A percentile compares a stretch with the other conserved stretches of the same genome.
Conservation (phyloP, 1,140 invertebrate genomes). For the Lordiphosa mommai region DNA sequence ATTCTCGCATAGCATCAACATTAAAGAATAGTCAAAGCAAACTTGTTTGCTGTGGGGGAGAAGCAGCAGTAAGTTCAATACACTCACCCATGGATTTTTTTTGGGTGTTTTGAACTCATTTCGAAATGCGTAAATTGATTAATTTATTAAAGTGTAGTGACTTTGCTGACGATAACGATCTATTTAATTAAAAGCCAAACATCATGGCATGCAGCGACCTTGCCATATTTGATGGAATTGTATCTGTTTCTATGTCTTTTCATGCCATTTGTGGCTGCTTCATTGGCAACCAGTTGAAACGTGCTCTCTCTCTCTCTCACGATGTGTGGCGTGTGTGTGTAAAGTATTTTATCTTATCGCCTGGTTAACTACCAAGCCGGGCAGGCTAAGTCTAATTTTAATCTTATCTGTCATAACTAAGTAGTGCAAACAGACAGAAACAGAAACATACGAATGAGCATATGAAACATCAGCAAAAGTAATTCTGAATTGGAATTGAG, state of each 20-base stretch:
- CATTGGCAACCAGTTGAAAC: constrained; percentile 57
- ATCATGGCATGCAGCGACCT: constrained; percentile 52
- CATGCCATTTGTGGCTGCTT: constrained; percentile 35
- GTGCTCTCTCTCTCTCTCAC: background rate
- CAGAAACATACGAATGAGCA: constrained; percentile 34
- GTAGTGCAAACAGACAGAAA: constrained; percentile 61
- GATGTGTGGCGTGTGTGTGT: constrained; percentile 1
- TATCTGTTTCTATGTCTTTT: constrained; percentile 28
- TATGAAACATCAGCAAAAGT: constrained; percentile 34
- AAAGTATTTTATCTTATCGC: constrained; percentile 60
- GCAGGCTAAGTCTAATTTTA: constrained; percentile 65
- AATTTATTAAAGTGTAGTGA: constrained; percentile 40
- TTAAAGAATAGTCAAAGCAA: constrained; percentile 67
- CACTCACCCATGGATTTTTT: constrained; percentile 32
- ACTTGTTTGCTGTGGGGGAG: constrained; percentile 52
- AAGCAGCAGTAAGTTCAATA: constrained; percentile 55
- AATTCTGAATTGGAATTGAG: constrained; percentile 15
- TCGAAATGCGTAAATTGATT: constrained; percentile 60
- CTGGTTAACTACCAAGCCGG: constrained; percentile 21
- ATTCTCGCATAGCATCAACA: constrained; percentile 37
- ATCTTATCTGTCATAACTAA: constrained; percentile 74
- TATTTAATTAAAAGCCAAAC: constrained; percentile 65
- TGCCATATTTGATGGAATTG: constrained; percentile 56
- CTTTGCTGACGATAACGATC: constrained; percentile 31
- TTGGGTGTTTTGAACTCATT: constrained; percentile 45